Evolutionary conservation across 2,797 vertebrate genomes (phyloP), one percentile per base, ranked within the genome.

Genomic region (Acanthornis magna): DNA sequence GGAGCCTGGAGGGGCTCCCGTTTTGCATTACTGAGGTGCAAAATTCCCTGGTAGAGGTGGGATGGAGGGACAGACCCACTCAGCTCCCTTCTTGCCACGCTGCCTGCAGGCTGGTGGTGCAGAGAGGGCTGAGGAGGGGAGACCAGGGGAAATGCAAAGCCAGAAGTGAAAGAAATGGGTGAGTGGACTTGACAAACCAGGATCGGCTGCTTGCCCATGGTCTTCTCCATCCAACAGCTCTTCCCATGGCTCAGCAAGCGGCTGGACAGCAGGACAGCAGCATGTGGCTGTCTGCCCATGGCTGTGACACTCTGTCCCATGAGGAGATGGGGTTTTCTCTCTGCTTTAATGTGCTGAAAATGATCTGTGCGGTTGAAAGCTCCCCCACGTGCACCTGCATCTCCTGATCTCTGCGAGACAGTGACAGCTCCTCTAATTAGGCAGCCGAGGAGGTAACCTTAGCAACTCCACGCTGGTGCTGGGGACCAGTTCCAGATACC

Each of bases 401-500:
- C 84, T 94, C 79, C 71, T 80, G 93, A 95, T 97, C 96, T 92
- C 90, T 65, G 34, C 7, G 36, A 85, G 84, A 88, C 74, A 92
- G 30, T 81, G 96, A 95, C 93, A 95, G 96, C 74, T 96, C 96
- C 95, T 95, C 81, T 96, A 95, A 97, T 97, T 86, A 97, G 80
- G 87, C 82, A 92, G 87, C 91, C 4, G 32, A 95, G 84, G 83
- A 96, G 93, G 96, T 98, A 97, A 98, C 97, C 97, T 96, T 98
- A 97, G 97, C 97, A 98, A 97, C 97, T 93, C 92, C 68, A 74
- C 7, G 6, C 88, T 88, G 88, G 78, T 82, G 78, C 79, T 50
- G 73, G 90, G 91, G 74, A 76, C 78, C 70, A 45, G 92, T 93
- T 96, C 62, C 51, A 45, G 76, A 48, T 50, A 17, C 91, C 84